Percentiles rank a stretch among this genome's conserved stretches.
phyloP scores from a whole-genome alignment of 2,888 invertebrate species.

The Ecliptopera silaceata region DNA sequence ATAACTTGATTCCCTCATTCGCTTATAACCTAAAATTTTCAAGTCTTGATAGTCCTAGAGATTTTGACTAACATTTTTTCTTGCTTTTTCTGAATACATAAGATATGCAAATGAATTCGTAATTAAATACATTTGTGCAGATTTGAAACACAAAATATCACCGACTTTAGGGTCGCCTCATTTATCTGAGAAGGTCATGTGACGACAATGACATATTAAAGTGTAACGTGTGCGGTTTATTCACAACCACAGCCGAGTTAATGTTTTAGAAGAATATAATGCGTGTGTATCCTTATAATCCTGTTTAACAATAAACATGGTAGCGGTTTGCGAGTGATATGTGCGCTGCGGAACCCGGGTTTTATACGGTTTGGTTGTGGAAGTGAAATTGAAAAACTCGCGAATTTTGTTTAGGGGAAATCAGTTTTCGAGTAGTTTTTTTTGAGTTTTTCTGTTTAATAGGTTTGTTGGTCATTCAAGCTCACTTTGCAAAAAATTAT shows the following conservation, averaged over 20 bases:
- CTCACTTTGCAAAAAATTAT: too few relatives aligned
- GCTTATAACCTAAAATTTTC: too few relatives aligned
- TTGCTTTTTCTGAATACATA: too few relatives aligned
- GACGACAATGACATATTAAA: constrained; percentile 61
- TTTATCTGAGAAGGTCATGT: constrained; percentile 46
- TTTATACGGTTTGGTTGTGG: too few relatives aligned
- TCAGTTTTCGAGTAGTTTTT: too few relatives aligned
- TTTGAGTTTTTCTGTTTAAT: too few relatives aligned
- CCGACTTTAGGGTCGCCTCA: constrained; percentile 33
- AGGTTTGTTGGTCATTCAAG: too few relatives aligned
- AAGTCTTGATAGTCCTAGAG: too few relatives aligned
- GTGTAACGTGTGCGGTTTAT: constrained; percentile 61
- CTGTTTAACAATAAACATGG: constrained; percentile 65
- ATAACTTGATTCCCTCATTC: too few relatives aligned
- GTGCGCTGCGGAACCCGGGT: constrained; percentile 38
- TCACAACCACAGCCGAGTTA: constrained; percentile 58
- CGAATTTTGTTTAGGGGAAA: too few relatives aligned
- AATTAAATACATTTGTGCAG: not conserved
- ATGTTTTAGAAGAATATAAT: constrained; percentile 68
- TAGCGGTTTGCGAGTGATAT: constrained; percentile 49
- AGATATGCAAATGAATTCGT: not conserved
- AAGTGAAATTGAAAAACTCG: not conserved
- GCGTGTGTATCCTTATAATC: constrained; percentile 64
- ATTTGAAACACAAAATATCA: not conserved
- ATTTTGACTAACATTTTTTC: too few relatives aligned